Conservation (phyloP, 2,797 vertebrate species). For the Rhabdophis nuchalis region DNA sequence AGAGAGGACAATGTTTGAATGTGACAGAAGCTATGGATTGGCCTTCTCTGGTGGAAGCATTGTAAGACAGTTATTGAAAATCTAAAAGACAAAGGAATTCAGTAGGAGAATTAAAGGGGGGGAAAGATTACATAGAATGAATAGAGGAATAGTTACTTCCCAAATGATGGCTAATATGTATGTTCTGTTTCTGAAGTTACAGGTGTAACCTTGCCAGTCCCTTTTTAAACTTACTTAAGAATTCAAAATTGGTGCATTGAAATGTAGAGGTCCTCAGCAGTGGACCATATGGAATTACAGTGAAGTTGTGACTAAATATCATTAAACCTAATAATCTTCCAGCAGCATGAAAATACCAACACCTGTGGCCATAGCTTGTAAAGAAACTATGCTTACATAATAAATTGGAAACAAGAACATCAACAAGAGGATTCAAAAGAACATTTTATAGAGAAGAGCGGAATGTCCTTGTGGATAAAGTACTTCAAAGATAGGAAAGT, state of each 20-base stretch:
- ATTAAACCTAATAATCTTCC: constrained; percentile 37
- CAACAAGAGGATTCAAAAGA: constrained; percentile 28
- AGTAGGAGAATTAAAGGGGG: background rate
- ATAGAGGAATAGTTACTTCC: background rate
- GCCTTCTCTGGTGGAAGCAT: background rate
- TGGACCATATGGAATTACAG: constrained; percentile 2
- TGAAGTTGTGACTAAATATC: constrained; percentile 30
- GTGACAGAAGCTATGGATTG: background rate
- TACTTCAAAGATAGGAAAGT: constrained; percentile 15
- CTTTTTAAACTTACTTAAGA: background rate
- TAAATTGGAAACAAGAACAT: constrained; percentile 44
- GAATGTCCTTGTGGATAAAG: constrained; percentile 17
- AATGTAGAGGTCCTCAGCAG: background rate
- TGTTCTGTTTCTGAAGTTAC: constrained; percentile 11
- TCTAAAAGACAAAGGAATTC: background rate
- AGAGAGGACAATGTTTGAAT: background rate
- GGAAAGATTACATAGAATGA: background rate
- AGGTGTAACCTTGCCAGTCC: constrained; percentile 13
- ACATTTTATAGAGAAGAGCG: background rate
- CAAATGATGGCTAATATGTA: background rate
- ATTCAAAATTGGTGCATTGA: background rate
- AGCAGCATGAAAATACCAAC: constrained; percentile 43
- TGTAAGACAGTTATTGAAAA: background rate
- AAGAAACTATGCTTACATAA: constrained; percentile 51
- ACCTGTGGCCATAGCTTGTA: constrained; percentile 49